Base-by-base conservation (phyloP, 2,113 vertebrate species). In the Sterrhoptilus dennistouni region DNA sequence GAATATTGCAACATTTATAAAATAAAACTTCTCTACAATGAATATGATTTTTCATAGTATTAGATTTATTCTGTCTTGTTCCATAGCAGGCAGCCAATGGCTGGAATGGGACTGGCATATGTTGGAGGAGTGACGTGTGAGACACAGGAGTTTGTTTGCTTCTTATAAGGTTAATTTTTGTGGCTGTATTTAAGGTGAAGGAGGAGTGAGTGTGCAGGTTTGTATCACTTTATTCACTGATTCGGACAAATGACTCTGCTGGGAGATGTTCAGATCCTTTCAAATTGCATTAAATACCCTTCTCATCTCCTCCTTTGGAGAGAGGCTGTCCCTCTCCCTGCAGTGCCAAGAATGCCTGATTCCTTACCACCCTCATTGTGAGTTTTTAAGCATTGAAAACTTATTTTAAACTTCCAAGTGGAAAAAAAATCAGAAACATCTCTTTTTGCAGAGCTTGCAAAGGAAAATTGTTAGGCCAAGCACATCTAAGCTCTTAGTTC, bases 401-500 rank as follows among this genome's bases (percentile, higher is more conserved):
- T 78, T 36, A n/a, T 0, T 85, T 93, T 84, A 89, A 94, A 84
- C 87, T 56, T 52, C 18, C 42, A 83, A 56, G 29, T 82, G 22
- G 35, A 45, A 72, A 95, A 96, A n/a, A 96, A 60, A 68, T 20
- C 66, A 63, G 36, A 91, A 91, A 29, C 38, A 65, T 38, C 25
- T 83, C 19, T 90, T 83, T 92, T 76, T 78, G 56, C 90, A 57
- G 53, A 91, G 47, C 36, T 79, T 72, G 29, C 90, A 92, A 76
- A 54, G 16, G 18, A 69, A 82, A 89, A 79, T 95, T 77, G 31
- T 61, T 89, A 94, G 83, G 45, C 90, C 76, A 87, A 18, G 65
- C 78, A 88, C 76, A 92, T 89, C 57, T 49, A 79, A 81, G 60
- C 65, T 93, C 94, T 97, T 96, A 92, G 72, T 95, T 95, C 76